Evolutionary conservation across 23 tunicate species (phyloP).

Genomic region (Trididemnum nubilum): DNA sequence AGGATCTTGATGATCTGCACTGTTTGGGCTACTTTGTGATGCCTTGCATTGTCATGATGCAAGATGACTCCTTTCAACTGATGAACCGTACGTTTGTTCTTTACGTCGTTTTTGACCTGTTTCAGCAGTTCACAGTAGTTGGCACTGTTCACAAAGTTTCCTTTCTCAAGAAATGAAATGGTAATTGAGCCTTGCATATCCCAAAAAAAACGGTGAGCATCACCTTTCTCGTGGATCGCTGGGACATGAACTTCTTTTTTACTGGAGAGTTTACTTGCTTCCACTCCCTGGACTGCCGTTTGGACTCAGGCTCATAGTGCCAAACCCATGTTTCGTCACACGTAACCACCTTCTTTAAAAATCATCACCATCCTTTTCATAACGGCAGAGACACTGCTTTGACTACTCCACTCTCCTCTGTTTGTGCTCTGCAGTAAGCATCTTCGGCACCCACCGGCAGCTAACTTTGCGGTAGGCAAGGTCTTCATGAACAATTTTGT

Average conservation of each 20-base stretch:
- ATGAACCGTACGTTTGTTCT: not conserved
- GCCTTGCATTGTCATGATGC: too few species aligned
- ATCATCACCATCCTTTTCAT: slow-evolving; percentile 20
- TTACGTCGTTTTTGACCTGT: not conserved
- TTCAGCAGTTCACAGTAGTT: too few species aligned
- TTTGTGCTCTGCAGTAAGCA: slow-evolving; percentile 23
- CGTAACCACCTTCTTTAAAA: too few species aligned
- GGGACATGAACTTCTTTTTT: too few species aligned
- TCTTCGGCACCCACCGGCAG: slow-evolving; percentile 5
- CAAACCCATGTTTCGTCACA: too few species aligned
- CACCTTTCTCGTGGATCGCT: too few species aligned
- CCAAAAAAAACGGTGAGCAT: too few species aligned
- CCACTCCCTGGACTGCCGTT: too few species aligned
- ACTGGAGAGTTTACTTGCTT: too few species aligned
- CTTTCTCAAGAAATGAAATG: not conserved
- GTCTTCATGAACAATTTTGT: slow-evolving; percentile 19
- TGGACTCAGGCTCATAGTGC: too few species aligned
- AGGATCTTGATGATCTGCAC: too few species aligned
- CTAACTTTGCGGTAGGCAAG: slow-evolving; percentile 13
- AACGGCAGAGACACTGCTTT: slow-evolving; percentile 19
- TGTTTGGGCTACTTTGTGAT: too few species aligned
- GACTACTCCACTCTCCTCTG: slow-evolving; percentile 17
- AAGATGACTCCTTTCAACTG: not conserved
- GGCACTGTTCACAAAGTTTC: not conserved
- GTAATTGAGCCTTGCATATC: not conserved